Conservation (phyloP, 2,888 invertebrate genomes). For the Sipunculus nudus region DNA sequence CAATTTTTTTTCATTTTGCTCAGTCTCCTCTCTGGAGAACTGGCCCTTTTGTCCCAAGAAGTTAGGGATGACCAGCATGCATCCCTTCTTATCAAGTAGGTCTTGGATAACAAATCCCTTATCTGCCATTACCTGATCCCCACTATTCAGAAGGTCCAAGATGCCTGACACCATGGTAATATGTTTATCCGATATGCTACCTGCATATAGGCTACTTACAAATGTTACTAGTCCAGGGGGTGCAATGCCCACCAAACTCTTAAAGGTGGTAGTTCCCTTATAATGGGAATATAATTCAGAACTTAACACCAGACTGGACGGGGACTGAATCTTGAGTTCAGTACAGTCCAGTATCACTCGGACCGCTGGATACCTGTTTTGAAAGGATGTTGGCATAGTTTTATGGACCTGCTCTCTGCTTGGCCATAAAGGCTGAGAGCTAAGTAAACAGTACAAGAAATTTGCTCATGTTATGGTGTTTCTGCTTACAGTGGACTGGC, state of each 20-base stretch:
- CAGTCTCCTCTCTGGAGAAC: slow-evolving; percentile 19
- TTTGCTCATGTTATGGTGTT: slow-evolving; percentile 10
- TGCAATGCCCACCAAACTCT: background rate
- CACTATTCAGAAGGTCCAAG: background rate
- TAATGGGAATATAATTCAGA: background rate
- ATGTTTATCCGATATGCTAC: background rate
- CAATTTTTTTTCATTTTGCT: slow-evolving; percentile 6
- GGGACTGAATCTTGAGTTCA: slow-evolving; percentile 9
- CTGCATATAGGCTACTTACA: background rate
- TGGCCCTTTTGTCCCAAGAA: slow-evolving; percentile 22
- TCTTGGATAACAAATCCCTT: background rate
- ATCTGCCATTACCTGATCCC: background rate
- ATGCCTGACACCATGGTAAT: background rate
- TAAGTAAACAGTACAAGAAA: slow-evolving; percentile 12
- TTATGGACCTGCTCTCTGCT: slow-evolving; percentile 1
- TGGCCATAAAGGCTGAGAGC: slow-evolving; percentile 10
- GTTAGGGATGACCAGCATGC: slow-evolving; percentile 13
- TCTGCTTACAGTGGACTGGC: slow-evolving; percentile 1
- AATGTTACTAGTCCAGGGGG: background rate
- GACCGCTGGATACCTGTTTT: background rate
- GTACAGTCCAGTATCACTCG: slow-evolving; percentile 15
- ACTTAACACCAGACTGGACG: background rate
- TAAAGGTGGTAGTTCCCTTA: background rate
- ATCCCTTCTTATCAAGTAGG: background rate
- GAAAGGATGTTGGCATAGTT: slow-evolving; percentile 12